Evolutionary conservation across 2,113 vertebrate species (phyloP).

Genomic region (Emydocephalus ijimae): DNA sequence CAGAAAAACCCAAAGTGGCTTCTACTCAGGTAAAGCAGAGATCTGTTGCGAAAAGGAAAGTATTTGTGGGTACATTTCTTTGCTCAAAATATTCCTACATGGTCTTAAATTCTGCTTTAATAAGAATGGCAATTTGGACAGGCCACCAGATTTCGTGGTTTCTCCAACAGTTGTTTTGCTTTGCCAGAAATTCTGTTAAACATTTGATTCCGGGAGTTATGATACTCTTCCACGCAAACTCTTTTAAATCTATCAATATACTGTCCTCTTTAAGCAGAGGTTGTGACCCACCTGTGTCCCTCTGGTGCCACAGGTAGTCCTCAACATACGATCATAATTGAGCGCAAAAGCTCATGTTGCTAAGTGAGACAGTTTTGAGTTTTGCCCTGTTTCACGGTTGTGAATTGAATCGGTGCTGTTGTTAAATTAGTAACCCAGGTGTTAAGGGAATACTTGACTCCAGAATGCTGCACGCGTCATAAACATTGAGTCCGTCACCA

Average conservation of each 20-base stretch:
- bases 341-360: too few relatives aligned
- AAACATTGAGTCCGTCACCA: too few relatives aligned
- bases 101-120: not conserved
- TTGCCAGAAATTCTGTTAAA: not conserved
- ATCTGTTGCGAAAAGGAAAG: too few relatives aligned
- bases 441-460: too few relatives aligned
- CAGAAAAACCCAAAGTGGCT: fast-evolving
- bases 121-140: not conserved
- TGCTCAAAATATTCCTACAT: not conserved
- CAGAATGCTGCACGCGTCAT: too few relatives aligned
- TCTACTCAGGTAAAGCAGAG: constrained; percentile 17
- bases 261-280: not conserved
- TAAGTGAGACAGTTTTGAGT: too few relatives aligned
- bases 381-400: too few relatives aligned
- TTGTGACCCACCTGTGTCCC: not conserved
- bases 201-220: not conserved
- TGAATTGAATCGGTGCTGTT: too few relatives aligned
- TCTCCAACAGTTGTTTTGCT: not conserved
- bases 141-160: not conserved
- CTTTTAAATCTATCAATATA: not conserved
- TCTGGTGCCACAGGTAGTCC: not conserved
- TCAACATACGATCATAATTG: too few relatives aligned
- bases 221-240: not conserved
- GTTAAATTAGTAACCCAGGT: too few relatives aligned
- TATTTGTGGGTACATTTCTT: fast-evolving